These are phyloP conservation scores for Drosophila paranaensis DNA, from an alignment of 2,888 invertebrate species.

Conservation along the genomic window DNA sequence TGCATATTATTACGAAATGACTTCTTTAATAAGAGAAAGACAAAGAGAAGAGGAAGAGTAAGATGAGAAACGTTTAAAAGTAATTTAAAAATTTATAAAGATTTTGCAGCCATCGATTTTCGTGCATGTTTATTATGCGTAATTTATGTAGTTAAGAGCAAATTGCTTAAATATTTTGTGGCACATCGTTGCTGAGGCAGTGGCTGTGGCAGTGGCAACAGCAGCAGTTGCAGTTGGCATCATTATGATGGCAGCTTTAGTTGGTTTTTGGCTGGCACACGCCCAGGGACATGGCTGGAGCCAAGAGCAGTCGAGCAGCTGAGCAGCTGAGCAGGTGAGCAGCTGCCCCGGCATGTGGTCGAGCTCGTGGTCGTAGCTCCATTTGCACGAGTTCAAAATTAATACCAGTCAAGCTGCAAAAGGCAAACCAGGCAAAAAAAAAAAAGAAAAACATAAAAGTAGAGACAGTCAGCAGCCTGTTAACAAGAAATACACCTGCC, in stretches of 20 bases:
- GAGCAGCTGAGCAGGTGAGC: conserved; percentile 45
- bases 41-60: not conserved
- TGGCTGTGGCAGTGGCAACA: not conserved
- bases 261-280: conserved; percentile 42
- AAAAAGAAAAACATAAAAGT: conserved; percentile 26
- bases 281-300: conserved; percentile 40
- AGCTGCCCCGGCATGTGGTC: conserved; percentile 45
- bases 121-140: conserved; percentile 20
- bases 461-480: conserved; percentile 21
- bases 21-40: conserved; percentile 1
- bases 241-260: conserved; percentile 28
- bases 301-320: conserved; percentile 14
- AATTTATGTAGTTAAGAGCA: conserved; percentile 33
- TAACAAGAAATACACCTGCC: conserved; percentile 65
- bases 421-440: conserved; percentile 42
- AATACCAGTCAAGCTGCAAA: conserved; percentile 69
- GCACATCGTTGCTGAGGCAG: conserved; percentile 13
- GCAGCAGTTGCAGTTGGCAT: conserved; percentile 22
- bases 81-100: conserved; percentile 3
- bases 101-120: conserved; percentile 11
- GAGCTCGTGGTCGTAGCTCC: conserved; percentile 25
- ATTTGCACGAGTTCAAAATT: conserved; percentile 66
- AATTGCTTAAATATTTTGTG: conserved; percentile 28
- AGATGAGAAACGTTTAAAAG: not conserved
- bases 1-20: conserved; percentile 2